These are phyloP conservation scores for Sminthopsis crassicaudata DNA, from an alignment of 2,113 vertebrate genomes.

Conservation along the genomic window DNA sequence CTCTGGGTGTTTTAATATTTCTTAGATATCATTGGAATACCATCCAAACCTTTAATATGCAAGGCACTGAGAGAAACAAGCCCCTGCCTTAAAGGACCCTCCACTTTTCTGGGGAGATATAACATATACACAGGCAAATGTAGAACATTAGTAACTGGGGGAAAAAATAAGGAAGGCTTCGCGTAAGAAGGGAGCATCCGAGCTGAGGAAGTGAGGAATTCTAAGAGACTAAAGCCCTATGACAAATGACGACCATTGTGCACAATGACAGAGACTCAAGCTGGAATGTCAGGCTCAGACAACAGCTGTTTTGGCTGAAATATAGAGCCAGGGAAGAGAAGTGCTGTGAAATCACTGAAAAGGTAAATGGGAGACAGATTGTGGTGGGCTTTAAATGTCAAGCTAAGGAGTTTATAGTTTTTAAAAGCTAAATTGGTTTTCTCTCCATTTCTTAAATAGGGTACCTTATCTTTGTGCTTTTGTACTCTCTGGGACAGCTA, in stretches of 20 bases:
- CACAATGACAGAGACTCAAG: no score
- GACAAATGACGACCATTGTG: no score
- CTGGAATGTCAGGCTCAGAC: no score
- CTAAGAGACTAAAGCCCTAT: neutral
- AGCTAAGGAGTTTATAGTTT: neutral
- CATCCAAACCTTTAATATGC: neutral
- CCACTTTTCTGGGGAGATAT: neutral
- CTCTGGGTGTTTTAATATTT: neutral
- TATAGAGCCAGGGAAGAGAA: neutral
- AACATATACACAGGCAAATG: no score
- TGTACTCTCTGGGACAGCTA: neutral
- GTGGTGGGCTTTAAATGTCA: neutral
- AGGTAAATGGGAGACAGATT: neutral
- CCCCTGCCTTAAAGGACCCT: neutral
- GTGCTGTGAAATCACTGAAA: neutral
- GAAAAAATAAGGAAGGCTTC: neutral
- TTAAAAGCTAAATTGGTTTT: neutral
- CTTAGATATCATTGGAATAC: neutral
- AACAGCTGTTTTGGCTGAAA: neutral
- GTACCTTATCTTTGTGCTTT: neutral
- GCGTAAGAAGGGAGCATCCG: neutral
- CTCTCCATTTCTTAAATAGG: neutral
- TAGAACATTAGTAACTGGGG: neutral
- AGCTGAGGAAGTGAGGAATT: neutral
- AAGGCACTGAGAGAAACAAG: neutral